Base-by-base conservation (phyloP, 30 jellyfish, hydroid and myxozoan genomes). In the Cassiopea xamachana region DNA sequence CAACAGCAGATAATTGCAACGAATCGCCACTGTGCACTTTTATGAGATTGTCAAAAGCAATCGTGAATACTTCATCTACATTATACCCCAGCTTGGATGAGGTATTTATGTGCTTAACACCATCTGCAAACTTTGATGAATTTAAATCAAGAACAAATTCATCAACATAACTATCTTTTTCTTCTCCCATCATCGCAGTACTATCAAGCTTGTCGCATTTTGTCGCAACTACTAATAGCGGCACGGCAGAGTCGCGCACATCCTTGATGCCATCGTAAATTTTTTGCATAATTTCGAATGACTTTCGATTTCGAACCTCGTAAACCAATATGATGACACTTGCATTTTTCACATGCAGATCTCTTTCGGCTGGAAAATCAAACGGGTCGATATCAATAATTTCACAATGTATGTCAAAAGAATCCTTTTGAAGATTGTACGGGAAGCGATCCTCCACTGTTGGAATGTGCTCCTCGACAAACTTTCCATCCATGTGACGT, bases 361-460 rank as follows among this genome's bases (percentile, higher is more conserved):
- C 94, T 46, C 94, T 44, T 86, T 74, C 81, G 4, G 94, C 89
- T 59, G 94, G 94, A 51, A 87, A 87, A 39, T 87, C 94, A 45
- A 87, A 87, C n/a, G 94, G 83, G 75, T 76, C 89, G 46, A 87
- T 87, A 4, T 87, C 94, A 2, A 87, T 68, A 70, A 87, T 77
- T 87, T 87, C 94, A 18, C 74, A 48, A 64, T 87, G 83, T 2
- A 87, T 19, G 62, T 87, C 76, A 15, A 58, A 59, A 1, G 45
- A 69, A 2, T 76, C 81, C 17, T 60, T 17, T 14, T 61, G 47
- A 4, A 79, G 7, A 9, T 87, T 84, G 46, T 76, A 48, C 18
- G 81, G 76, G 62, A 67, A 87, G 17, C 94, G 86, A 6, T 87
- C 94, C 48, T 87, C 94, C 7, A 87, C 94, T 2, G 94, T 87